Evolutionary conservation across 2,888 invertebrate genomes (phyloP).

Genomic region (Cyrtodaria siliqua): DNA sequence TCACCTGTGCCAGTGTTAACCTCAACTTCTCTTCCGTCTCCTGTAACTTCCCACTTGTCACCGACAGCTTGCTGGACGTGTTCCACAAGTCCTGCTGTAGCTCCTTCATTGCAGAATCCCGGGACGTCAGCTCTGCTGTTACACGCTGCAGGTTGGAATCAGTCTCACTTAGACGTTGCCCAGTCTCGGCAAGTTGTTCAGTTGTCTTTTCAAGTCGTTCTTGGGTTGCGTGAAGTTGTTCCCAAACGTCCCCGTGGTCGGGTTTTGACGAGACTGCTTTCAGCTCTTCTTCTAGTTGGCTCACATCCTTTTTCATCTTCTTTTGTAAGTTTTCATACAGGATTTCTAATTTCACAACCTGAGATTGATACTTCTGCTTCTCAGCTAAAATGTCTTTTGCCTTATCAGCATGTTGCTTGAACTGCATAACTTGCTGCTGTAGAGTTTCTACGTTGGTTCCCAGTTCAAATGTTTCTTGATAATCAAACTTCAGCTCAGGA

Average conservation of each 20-base stretch:
- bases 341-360: constrained; percentile 56
- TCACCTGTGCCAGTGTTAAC: constrained; percentile 61
- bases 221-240: constrained; percentile 63
- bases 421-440: constrained; percentile 57
- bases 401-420: constrained; percentile 53
- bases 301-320: constrained; percentile 52
- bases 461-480: constrained; percentile 58
- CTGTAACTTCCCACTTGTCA: constrained; percentile 56
- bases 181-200: constrained; percentile 68
- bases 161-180: constrained; percentile 47
- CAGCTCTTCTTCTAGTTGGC: constrained; percentile 53
- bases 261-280: constrained; percentile 41
- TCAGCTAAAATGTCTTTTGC: constrained; percentile 59
- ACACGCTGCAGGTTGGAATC: constrained; percentile 57
- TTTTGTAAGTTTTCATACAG: constrained; percentile 56
- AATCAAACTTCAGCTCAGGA: constrained; percentile 15
- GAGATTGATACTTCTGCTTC: constrained; percentile 61
- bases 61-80: constrained; percentile 65
- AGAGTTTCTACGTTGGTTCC: constrained; percentile 58
- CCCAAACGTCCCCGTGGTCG: constrained; percentile 49
- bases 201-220: constrained; percentile 70
- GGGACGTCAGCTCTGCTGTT: constrained; percentile 38
- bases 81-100: constrained; percentile 68
- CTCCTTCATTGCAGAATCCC: constrained; percentile 54
- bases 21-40: constrained; percentile 67